Evolutionary conservation across 2,888 invertebrate genomes (phyloP).

Genomic region (Chrysodeixis includens): DNA sequence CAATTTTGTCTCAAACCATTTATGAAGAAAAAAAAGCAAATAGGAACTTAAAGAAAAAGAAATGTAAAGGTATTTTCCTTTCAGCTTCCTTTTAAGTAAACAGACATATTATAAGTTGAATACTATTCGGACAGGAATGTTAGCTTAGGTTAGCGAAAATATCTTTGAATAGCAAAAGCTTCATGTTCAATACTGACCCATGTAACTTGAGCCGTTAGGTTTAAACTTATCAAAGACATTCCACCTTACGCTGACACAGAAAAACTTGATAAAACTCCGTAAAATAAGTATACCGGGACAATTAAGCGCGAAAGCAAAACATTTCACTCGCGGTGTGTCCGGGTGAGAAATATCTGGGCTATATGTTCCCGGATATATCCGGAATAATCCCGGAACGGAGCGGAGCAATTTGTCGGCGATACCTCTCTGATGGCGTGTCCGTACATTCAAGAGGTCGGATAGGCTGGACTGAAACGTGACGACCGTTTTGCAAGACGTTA

Average conservation of each 20-base stretch:
- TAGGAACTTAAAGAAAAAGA: too few species aligned
- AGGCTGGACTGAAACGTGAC: slow-evolving; percentile 52
- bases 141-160: not conserved
- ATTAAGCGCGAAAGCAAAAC: slow-evolving; percentile 57
- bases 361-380: slow-evolving; percentile 69
- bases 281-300: slow-evolving; percentile 48
- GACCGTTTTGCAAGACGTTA: slow-evolving; percentile 31
- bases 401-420: slow-evolving; percentile 67
- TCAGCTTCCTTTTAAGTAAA: not conserved
- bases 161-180: not conserved
- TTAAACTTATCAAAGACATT: too few species aligned
- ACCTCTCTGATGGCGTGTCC: slow-evolving; percentile 52
- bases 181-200: too few species aligned
- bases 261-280: slow-evolving; percentile 28
- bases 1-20: too few species aligned
- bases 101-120: too few species aligned
- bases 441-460: slow-evolving; percentile 57
- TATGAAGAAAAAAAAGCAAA: too few species aligned
- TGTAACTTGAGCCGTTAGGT: too few species aligned
- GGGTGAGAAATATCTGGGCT: slow-evolving; percentile 66
- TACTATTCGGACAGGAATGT: not conserved
- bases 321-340: slow-evolving; percentile 59
- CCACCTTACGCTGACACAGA: slow-evolving; percentile 25
- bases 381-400: slow-evolving; percentile 66
- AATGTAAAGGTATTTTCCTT: too few species aligned